Base-by-base conservation (phyloP, 2,113 vertebrate genomes). In the Geococcyx californianus region DNA sequence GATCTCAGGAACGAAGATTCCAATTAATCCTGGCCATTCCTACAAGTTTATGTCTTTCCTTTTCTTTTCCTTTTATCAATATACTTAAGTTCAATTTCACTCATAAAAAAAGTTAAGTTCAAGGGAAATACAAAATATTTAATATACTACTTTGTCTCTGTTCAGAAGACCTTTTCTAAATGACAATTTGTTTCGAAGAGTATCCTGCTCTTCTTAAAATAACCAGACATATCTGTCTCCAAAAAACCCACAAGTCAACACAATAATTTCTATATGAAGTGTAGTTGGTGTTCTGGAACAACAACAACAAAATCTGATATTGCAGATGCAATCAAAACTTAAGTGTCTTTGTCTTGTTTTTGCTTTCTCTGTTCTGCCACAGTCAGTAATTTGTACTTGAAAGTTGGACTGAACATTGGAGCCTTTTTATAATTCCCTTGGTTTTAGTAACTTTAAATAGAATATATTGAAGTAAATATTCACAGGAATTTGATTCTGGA, bases 191-290 rank as follows among this genome's bases (percentile, higher is more conserved):
- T 19, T 86, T 55, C 47, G n/a, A 76, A 44, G 10, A 55, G 8
- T 36, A 51, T 33, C 15, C 72, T 56, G 45, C 44, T 21, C 6
- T 42, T 31, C 24, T 86, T 7, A 3, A 67, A 79, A 59, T 25
- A 31, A 28, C 3, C 10, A 42, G 4, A 31, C 4, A 13, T 34
- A 2, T 5, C 0, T 1, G 5, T 8, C 1, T 54, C 7, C 9
- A 68, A 33, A 76, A 45, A 64, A 3, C 0, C 19, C 38, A 64
- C 10, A 64, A 6, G 4, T 56, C 29, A 67, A 47, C 4, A 47
- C 6, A 42, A 13, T 10, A 19, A 56, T 73, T 91, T 93, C 51
- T 47, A 29, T 6, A 12, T 33, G 11, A 78, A 81, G 5, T 21
- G 8, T 24, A 38, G 4, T 23, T 3, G 0, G 16, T 28, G 12